Percentiles rank a stretch among this genome's conserved stretches.
Conservation (phyloP, 2,888 invertebrate genomes). For the Coenonympha glycerion region DNA sequence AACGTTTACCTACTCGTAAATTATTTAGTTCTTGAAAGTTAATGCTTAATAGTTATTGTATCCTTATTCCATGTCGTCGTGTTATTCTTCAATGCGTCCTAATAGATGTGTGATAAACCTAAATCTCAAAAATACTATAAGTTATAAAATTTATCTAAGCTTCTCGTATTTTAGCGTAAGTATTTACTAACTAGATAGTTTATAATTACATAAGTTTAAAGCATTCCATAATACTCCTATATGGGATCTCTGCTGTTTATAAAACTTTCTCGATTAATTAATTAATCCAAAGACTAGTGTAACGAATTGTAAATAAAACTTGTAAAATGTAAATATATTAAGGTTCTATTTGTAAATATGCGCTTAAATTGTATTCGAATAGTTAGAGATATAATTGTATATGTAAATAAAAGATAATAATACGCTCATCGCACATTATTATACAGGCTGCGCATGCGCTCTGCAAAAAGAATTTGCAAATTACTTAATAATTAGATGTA, state of each 20-base stretch:
- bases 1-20: too few species aligned
- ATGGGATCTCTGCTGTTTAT: constrained; percentile 74
- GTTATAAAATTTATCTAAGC: constrained; percentile 37
- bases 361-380: constrained; percentile 35
- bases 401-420: not conserved
- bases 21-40: too few species aligned
- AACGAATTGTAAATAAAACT: constrained; percentile 49
- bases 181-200: constrained; percentile 66
- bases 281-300: constrained; percentile 55
- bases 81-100: not conserved
- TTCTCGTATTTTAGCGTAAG: constrained; percentile 51
- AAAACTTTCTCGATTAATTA: constrained; percentile 60
- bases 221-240: constrained; percentile 71
- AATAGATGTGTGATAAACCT: not conserved
- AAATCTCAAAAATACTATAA: constrained; percentile 11
- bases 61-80: too few species aligned
- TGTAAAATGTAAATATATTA: constrained; percentile 35
- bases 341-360: constrained; percentile 57
- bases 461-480: not conserved
- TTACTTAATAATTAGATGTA: too few species aligned
- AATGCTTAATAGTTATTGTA: too few species aligned
- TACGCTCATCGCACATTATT: not conserved
- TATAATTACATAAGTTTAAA: constrained; percentile 66
- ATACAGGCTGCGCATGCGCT: not conserved
- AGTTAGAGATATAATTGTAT: constrained; percentile 1